Conservation (phyloP, 2,113 vertebrate species). For the Xiphias gladius region DNA sequence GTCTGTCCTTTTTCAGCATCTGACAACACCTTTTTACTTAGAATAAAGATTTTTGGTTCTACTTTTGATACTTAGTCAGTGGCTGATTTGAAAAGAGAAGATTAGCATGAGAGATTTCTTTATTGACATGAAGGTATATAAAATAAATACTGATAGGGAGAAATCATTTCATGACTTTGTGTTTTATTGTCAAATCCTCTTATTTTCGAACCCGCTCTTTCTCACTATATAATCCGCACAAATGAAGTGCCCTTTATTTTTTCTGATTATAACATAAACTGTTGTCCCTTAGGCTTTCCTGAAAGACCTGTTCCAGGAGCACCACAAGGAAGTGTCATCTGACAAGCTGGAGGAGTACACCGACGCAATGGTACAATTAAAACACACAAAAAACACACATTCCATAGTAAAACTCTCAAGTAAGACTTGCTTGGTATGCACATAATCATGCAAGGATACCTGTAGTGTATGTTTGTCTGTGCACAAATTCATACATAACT, state of each 20-base stretch:
- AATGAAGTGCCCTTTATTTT: neutral
- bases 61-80: neutral
- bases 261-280: neutral
- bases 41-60: neutral
- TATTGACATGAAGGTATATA: too few species aligned
- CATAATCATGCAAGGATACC: too few species aligned
- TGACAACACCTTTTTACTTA: neutral
- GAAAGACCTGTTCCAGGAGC: constrained; percentile 90
- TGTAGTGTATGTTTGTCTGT: neutral
- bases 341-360: constrained; percentile 93
- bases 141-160: neutral
- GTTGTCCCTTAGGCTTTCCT: constrained; percentile 88
- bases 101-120: neutral
- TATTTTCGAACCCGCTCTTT: neutral
- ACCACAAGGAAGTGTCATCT: constrained; percentile 86
- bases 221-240: neutral
- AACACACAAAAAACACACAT: neutral
- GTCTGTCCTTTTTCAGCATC: neutral
- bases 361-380: constrained; percentile 88
- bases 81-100: neutral
- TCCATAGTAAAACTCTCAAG: too few species aligned
- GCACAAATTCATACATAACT: neutral
- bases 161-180: neutral
- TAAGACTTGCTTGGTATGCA: neutral
- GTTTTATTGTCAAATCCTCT: too few species aligned